Base-by-base conservation (phyloP, 2,888 invertebrate species). In the Lasius platythorax region DNA sequence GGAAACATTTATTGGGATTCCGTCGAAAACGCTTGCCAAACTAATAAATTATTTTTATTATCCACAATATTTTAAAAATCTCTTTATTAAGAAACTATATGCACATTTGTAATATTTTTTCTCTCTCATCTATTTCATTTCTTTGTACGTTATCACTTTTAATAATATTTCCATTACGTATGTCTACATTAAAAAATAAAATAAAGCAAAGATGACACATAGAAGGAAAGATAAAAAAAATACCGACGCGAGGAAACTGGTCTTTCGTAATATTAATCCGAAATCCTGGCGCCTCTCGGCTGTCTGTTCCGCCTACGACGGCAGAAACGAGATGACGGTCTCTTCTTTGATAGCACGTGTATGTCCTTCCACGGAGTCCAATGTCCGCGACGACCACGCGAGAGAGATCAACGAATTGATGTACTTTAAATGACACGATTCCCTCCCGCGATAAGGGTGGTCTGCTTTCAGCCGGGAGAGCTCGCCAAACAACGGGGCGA, bases 371-470 rank as follows among this genome's bases (percentile, higher is more conserved):
- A 30, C 12, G 9, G 46, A 43, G 33, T 18, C 46, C 30, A 68
- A 15, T 18, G 56, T 18, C 30, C 23, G 43, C n/a, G 63, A 72
- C 46, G 28, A 53, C 11, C 63, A 40, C 53, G 23, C 40, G 66
- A 63, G 70, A 70, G 70, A 70, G 79, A 73, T 86, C 74, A 58
- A 56, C 78, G 85, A 74, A 85, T 82, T 70, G 78, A 85, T 85
- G 85, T 67, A 63, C 73, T 85, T 82, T 82, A 87, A 89, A 86
- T 83, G 86, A 89, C 90, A 70, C 68, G 89, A 89, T 89, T 87
- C 82, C 82, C 82, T 72, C 28, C 53, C 64, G 84, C 82, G 89
- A 89, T 89, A 89, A 90, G 85, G 64, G 23, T 72, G 82, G 85
- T 89, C 85, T 85, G 82, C 87, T 87, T 90, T 88, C 70, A 83